Base-by-base conservation (phyloP, 2,888 invertebrate species). In the Drosophila emarginata region DNA sequence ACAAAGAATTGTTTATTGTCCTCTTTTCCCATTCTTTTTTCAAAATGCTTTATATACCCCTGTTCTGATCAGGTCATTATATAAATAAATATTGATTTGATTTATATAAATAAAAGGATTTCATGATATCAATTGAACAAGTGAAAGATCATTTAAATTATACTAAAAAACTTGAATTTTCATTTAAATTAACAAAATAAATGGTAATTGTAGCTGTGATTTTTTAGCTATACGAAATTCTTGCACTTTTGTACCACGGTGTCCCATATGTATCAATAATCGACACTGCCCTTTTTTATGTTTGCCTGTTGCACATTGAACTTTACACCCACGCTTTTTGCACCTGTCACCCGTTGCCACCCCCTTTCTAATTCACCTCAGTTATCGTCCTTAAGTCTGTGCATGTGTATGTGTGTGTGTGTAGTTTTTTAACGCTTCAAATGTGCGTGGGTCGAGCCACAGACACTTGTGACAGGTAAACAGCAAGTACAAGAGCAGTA, bases 381-480 rank as follows among this genome's bases (percentile, higher is more conserved):
- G 5, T 36, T n/a, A n/a, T n/a, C 12, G 18, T 18, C 32, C 18
- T 6, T 50, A n/a, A n/a, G 15, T 45, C 6, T 5, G 4, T 26
- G 26, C 26, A 26, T 26, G 7, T 26, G 6, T 1, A 11, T 7
- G 12, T 26, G 40, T 37, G 45, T 65, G 65, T 26, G 51, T 53
- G 26, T 45, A 37, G 32, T 32, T 4, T 9, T 32, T 32, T 28
- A 28, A 32, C 53, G 50, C 39, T 57, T 61, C 72, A 74, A 56
- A 63, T 59, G 62, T 67, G 75, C 86, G 87, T 88, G 80, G 87
- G 70, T 70, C 75, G 83, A 56, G 58, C 61, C 67, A 26, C 78
- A 80, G 80, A 88, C 82, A 82, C 82, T 82, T 82, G 88, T 80
- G 75, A 67, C 88, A 82, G 82, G 82, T 71, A 66, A 67, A 32